Percentiles rank a stretch among this genome's conserved stretches.
These are phyloP conservation scores for Hypolimnas misippus DNA, from an alignment of 2,888 invertebrate genomes.

Conservation along the genomic window DNA sequence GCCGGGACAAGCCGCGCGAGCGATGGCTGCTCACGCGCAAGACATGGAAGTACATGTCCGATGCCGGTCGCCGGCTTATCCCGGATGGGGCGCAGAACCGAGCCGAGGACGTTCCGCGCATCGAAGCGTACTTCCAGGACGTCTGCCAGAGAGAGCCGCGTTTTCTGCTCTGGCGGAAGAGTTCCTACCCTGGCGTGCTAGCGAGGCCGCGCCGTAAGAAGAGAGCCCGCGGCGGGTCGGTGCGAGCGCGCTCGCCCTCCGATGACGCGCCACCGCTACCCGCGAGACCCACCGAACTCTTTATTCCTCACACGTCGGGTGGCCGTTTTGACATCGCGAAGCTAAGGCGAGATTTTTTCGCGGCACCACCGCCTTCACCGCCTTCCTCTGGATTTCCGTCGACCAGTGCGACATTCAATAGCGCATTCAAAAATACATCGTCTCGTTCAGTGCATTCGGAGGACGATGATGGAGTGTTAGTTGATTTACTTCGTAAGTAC, in stretches of 20 bases:
- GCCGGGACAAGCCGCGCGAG: conserved; percentile 87
- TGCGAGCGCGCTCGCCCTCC: conserved; percentile 86
- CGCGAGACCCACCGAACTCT: conserved; percentile 75
- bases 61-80: conserved; percentile 92
- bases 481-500: conserved; percentile 87
- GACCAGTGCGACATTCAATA: conserved; percentile 54
- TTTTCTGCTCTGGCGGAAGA: conserved; percentile 92
- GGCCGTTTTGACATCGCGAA: conserved; percentile 88
- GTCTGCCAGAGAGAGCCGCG: conserved; percentile 90
- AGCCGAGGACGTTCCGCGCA: conserved; percentile 90
- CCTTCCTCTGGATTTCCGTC: conserved; percentile 56
- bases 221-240: conserved; percentile 87
- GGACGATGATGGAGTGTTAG: conserved; percentile 83
- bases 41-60: conserved; percentile 97
- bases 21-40: conserved; percentile 94
- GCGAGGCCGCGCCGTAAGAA: conserved; percentile 83
- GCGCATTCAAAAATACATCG: conserved; percentile 68
- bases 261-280: conserved; percentile 83
- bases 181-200: conserved; percentile 91
- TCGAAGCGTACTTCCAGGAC: conserved; percentile 93
- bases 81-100: conserved; percentile 91
- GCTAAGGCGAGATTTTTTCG: conserved; percentile 87
- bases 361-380: conserved; percentile 67
- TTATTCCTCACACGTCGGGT: conserved; percentile 80
- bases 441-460: conserved; percentile 57